A percentile compares a stretch with the other conserved stretches of the same genome.
Conservation (phyloP, 2,113 vertebrate genomes). For the Sorex araneus region DNA sequence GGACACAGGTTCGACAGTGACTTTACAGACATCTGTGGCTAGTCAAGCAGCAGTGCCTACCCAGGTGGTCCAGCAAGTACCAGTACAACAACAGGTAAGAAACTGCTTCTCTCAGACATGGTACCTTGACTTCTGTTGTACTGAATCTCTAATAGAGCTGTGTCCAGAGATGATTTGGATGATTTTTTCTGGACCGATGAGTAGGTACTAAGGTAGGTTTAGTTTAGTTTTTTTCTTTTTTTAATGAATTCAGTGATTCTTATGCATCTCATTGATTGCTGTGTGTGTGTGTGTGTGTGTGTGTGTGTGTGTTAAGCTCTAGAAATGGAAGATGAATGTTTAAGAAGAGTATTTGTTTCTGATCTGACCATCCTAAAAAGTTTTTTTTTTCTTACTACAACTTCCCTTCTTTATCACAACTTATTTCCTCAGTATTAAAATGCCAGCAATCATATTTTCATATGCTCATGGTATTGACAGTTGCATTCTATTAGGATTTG, state of each 20-base stretch:
- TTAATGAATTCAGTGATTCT: background rate
- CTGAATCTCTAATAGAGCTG: background rate
- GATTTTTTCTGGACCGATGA: background rate
- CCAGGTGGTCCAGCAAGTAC: slow-evolving; percentile 92
- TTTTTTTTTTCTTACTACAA: background rate
- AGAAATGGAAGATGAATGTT: background rate
- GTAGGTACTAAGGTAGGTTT: background rate
- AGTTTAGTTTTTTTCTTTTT: background rate
- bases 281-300: too few relatives aligned
- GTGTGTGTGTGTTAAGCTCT: background rate
- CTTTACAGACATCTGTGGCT: slow-evolving; percentile 92
- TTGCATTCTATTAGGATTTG: background rate
- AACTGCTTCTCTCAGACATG: background rate
- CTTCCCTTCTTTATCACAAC: background rate
- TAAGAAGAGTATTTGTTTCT: background rate
- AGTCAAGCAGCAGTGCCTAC: slow-evolving; percentile 92
- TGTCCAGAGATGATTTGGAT: too few relatives aligned
- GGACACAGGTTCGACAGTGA: slow-evolving; percentile 92
- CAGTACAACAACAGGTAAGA: slow-evolving; percentile 92
- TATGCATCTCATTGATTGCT: background rate
- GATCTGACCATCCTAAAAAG: background rate
- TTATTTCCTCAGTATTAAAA: slow-evolving; percentile 45
- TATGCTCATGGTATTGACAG: background rate
- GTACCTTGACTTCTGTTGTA: background rate
- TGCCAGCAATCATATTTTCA: background rate